Conservation (phyloP, 2,888 invertebrate genomes). For the Lithophane socia region DNA sequence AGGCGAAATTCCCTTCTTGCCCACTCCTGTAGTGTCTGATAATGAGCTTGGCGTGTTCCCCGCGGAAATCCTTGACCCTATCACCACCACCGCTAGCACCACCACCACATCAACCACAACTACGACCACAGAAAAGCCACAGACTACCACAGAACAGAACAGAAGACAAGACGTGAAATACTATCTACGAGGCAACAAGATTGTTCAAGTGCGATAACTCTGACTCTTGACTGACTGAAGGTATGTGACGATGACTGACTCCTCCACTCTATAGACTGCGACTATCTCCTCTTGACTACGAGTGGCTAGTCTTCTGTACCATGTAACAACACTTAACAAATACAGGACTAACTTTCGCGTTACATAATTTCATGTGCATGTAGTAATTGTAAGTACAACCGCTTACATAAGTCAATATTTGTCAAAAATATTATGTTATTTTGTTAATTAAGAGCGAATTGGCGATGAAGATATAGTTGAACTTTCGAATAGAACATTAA, state of each 20-base stretch:
- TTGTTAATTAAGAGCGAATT: neutral
- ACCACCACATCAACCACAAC: slow-evolving; percentile 74
- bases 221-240: slow-evolving; percentile 80
- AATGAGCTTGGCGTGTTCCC: slow-evolving; percentile 86
- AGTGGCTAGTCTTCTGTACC: slow-evolving; percentile 43
- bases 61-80: slow-evolving; percentile 80
- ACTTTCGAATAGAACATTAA: neutral
- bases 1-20: slow-evolving; percentile 77
- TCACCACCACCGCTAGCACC: slow-evolving; percentile 71
- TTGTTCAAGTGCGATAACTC: slow-evolving; percentile 85
- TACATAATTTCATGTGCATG: slow-evolving; percentile 49
- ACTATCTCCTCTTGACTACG: slow-evolving; percentile 43
- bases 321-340: slow-evolving; percentile 61
- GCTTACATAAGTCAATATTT: slow-evolving; percentile 41
- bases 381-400: slow-evolving; percentile 24
- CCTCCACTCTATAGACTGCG: slow-evolving; percentile 43
- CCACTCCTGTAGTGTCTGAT: slow-evolving; percentile 84
- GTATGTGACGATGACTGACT: slow-evolving; percentile 77
- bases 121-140: slow-evolving; percentile 72
- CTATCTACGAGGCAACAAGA: slow-evolving; percentile 88
- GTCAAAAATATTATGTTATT: slow-evolving; percentile 31
- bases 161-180: slow-evolving; percentile 86
- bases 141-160: slow-evolving; percentile 75
- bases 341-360: slow-evolving; percentile 66
- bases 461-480: neutral